Base-by-base conservation (phyloP, 2,888 invertebrate species). In the Acrobasis suavella region DNA sequence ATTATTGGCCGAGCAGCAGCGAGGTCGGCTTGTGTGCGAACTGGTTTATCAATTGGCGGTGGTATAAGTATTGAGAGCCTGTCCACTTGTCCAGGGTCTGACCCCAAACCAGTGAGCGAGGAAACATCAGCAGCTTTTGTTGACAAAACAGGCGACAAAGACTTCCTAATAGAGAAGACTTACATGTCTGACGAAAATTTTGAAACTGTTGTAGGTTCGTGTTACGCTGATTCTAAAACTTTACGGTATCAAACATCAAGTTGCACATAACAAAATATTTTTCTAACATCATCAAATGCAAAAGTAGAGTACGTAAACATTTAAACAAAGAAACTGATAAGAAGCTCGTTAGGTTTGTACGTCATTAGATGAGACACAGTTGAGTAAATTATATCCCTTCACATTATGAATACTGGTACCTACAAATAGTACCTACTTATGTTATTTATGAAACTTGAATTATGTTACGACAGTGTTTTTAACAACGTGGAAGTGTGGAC, bases 11-110 rank as follows among this genome's bases (percentile, higher is more conserved):
- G 82, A 75, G 76, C 76, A 76, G 77, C 74, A 77, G 75, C 91
- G 90, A 91, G 91, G 91, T 83, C 91, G 85, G 74, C 87, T 80
- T 87, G 86, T 83, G 75, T 78, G 77, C 82, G 76, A 89, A 91
- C 92, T 89, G 90, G 92, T 92, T 90, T 91, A 85, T 84, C 83
- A 84, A 77, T 78, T 65, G 70, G 71, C 65, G 70, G 77, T 75
- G 80, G 77, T 69, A 69, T 78, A 81, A 86, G 82, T 74, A 72
- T 80, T 68, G 71, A 80, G 81, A 78, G 74, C 70, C 72, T 69
- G 73, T 65, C 70, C 67, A 67, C 63, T 69, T 32, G 32, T 32
- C 32, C 32, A 32, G 32, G 5, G 32, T 32, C 32, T 7, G 32
- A 32, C 32, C 65, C 62, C 62, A 51, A 65, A 54, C 60, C 42